Evolutionary conservation across 2,113 vertebrate species (phyloP).

Genomic region (Dromiciops gliroides): DNA sequence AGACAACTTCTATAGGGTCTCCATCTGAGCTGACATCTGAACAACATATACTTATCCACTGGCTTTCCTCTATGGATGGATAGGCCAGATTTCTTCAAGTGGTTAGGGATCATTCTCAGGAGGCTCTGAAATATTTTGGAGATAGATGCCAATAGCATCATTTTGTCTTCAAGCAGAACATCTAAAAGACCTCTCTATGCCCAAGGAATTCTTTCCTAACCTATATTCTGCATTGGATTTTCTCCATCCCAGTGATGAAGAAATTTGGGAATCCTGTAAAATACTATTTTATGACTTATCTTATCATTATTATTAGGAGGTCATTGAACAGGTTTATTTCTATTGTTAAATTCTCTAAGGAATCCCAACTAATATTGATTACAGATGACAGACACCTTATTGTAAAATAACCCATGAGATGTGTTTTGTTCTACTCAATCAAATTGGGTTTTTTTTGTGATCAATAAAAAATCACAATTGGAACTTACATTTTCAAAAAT

Average conservation of each 20-base stretch:
- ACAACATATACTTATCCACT: too few relatives aligned
- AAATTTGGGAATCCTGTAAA: background rate
- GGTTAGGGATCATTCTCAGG: too few relatives aligned
- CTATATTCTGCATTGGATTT: background rate
- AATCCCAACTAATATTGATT: background rate
- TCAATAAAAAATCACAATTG: background rate
- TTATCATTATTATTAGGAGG: too few relatives aligned
- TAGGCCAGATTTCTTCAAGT: too few relatives aligned
- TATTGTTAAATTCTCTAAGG: background rate
- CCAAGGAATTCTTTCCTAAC: too few relatives aligned
- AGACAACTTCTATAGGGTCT: too few relatives aligned
- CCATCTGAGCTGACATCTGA: too few relatives aligned
- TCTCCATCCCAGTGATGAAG: background rate
- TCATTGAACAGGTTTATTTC: too few relatives aligned
- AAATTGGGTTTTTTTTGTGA: background rate
- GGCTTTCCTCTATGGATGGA: too few relatives aligned
- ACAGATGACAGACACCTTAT: background rate
- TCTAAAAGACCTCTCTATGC: background rate
- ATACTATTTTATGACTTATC: background rate
- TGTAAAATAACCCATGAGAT: background rate
- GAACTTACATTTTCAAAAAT: background rate
- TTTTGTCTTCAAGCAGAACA: background rate
- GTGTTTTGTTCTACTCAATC: background rate
- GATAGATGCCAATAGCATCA: too few relatives aligned
- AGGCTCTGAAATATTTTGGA: too few relatives aligned